Evolutionary conservation across 2,113 vertebrate genomes (phyloP).

Genomic region (Gallinago jamesoni): DNA sequence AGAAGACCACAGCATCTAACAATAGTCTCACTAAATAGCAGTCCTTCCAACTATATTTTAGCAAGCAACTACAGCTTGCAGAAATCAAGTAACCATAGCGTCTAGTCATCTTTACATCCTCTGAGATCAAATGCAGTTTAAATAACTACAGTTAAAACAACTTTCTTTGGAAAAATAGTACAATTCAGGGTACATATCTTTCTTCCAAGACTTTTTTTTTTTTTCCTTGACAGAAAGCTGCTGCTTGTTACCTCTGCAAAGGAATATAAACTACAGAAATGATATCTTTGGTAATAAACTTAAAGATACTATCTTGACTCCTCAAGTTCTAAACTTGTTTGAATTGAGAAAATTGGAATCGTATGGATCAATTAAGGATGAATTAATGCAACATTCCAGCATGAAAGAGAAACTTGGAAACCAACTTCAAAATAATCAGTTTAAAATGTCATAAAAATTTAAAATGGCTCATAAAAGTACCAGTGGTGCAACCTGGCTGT

Average conservation of each 20-base stretch:
- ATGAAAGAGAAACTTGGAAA: conserved; percentile 57
- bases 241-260: background rate
- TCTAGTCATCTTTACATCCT: background rate
- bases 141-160: background rate
- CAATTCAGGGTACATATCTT: background rate
- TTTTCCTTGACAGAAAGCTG: background rate
- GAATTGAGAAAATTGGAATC: conserved; percentile 71
- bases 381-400: conserved; percentile 73
- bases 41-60: background rate
- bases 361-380: conserved; percentile 72
- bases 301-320: conserved; percentile 40
- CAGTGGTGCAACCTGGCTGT: background rate
- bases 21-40: background rate
- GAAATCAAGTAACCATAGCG: conserved; percentile 7
- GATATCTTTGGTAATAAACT: background rate
- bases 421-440: conserved; percentile 57
- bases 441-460: conserved; percentile 53
- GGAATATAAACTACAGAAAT: background rate
- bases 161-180: background rate
- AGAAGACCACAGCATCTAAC: background rate
- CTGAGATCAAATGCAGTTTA: background rate
- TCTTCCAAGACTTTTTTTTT: background rate
- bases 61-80: background rate
- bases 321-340: conserved; percentile 61
- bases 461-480: conserved; percentile 17